Base-by-base conservation (phyloP, 2,113 vertebrate species). In the Pedetes capensis region DNA sequence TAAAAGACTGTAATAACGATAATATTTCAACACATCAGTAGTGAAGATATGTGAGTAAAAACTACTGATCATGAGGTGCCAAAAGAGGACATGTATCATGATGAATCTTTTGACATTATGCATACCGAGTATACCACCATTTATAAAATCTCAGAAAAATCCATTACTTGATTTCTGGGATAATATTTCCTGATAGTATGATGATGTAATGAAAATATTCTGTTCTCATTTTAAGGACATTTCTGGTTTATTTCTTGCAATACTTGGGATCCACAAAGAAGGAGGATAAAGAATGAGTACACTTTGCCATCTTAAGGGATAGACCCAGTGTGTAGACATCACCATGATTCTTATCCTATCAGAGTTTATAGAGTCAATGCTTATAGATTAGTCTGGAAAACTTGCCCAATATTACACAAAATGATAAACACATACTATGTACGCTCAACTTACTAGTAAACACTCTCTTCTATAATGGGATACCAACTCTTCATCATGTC, bases 401-500 rank as follows among this genome's bases (percentile, higher is more conserved):
- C 8, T 8, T 85, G 18, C 17, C 57, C 39, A 90, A 61, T 23
- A 4, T 49, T 68, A 87, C 17, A 72, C 8, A 66, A 89, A 87
- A 89, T 53, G 20, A 84, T 29, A 47, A 82, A 55, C 39, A 96
- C 0, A 59, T 23, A n/a, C 7, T 29, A 11, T 53, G 27, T 23
- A 3, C 17, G 51, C 69, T 95, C 87, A 82, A 98, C 99, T 99
- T 99, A 99, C 99, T 97, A 99, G 98, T 97, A 99, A 98, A 98
- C 99, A 99, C 97, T 99, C 99, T 95, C 99, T 98, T 93, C 99
- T 99, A 98, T 99, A 99, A 98, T 99, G 98, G 59, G 99, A 99
- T 18, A 99, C 98, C 64, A 99, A 95, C 93, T 99, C 99, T 88
- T 99, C 99, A 17, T 99, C 98, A 2, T 99, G 99, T 32, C 99